phyloP scores from a whole-genome alignment of 64 coral and sea anemone genomes.

The Stichodactyla helianthus region DNA sequence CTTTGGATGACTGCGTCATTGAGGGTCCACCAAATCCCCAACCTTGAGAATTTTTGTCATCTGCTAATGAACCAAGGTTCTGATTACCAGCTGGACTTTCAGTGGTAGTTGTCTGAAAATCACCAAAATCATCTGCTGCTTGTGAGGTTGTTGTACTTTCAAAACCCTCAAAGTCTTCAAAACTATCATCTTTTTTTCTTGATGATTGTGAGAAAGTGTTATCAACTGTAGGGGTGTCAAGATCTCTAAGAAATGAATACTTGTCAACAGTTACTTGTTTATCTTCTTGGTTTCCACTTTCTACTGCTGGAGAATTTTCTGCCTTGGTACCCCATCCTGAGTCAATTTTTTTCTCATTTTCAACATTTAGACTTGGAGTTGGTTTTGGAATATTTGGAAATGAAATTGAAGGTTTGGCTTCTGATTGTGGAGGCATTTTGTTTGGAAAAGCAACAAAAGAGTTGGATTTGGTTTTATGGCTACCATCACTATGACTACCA shows the following conservation, averaged over 20 bases:
- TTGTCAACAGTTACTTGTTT: background rate
- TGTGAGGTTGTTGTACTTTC: background rate
- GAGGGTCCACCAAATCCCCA: background rate
- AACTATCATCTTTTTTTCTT: constrained; percentile 21
- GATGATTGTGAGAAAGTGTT: background rate
- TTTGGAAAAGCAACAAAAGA: background rate
- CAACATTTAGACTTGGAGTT: background rate
- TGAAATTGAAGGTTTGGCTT: background rate
- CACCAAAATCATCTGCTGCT: constrained; percentile 39
- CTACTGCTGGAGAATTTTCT: background rate
- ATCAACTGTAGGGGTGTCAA: background rate
- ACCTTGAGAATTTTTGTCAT: background rate
- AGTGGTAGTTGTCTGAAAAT: constrained; percentile 22
- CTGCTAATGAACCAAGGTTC: too few species aligned
- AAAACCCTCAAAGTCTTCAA: constrained; percentile 17
- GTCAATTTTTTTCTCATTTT: background rate
- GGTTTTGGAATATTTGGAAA: background rate
- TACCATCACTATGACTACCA: background rate
- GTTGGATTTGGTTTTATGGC: background rate
- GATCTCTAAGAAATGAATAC: background rate
- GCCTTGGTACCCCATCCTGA: background rate
- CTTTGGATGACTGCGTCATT: background rate
- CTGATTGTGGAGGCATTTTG: background rate
- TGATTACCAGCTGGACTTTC: background rate
- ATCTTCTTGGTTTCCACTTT: background rate